Conservation (phyloP, 2,888 invertebrate genomes). For the Lochmaea crataegi region DNA sequence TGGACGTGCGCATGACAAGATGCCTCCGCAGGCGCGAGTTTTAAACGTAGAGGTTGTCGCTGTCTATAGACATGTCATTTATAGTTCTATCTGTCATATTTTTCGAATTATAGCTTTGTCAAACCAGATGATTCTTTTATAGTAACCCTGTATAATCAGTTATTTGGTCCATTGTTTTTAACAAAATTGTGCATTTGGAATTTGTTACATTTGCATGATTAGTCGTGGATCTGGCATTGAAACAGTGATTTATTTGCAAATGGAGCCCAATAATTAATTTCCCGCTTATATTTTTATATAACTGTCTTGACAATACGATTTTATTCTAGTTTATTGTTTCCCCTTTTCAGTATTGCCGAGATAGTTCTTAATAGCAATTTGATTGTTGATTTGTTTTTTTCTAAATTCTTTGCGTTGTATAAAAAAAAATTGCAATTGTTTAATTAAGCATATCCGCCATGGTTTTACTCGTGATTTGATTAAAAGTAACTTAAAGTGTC, state of each 20-base stretch:
- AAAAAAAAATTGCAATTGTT: constrained; percentile 31
- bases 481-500: background rate
- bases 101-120: too few relatives aligned
- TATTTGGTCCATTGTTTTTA: background rate
- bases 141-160: too few relatives aligned
- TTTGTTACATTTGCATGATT: too few relatives aligned
- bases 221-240: constrained; percentile 7
- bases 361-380: constrained; percentile 14
- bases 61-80: too few relatives aligned
- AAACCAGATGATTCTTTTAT: too few relatives aligned
- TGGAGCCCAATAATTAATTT: constrained; percentile 22
- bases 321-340: constrained; percentile 20
- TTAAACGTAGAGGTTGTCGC: too few relatives aligned
- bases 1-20: too few relatives aligned
- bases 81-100: too few relatives aligned
- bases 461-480: constrained; percentile 53
- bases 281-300: constrained; percentile 9
- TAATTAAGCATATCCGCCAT: constrained; percentile 57
- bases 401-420: constrained; percentile 25
- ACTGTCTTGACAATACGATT: constrained; percentile 22
- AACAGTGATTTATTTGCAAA: constrained; percentile 7
- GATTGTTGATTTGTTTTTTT: constrained; percentile 30
- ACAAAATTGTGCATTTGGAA: background rate
- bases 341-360: constrained; percentile 3
- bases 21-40: too few relatives aligned